phyloP scores from a whole-genome alignment of 2,888 invertebrate species.

The Barypeithes pellucidus region DNA sequence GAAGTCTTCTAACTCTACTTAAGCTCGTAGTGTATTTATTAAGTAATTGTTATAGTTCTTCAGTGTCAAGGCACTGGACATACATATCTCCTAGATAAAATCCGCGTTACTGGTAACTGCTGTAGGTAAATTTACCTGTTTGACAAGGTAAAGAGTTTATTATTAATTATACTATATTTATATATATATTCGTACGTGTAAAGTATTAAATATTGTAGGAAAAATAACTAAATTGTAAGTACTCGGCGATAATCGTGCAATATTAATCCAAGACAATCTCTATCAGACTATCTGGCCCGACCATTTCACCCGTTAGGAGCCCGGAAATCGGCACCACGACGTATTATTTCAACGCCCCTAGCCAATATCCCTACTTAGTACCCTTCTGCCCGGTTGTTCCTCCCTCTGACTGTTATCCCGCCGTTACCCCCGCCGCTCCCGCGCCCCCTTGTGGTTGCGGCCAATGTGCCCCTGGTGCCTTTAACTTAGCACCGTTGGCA shows the following conservation, averaged over 20 bases:
- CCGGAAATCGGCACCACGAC: constrained; percentile 66
- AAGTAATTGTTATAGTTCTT: constrained; percentile 28
- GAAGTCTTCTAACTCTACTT: constrained; percentile 41
- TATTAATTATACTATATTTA: constrained; percentile 15
- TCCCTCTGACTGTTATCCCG: constrained; percentile 60
- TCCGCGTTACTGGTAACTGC: constrained; percentile 25
- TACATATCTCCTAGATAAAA: constrained; percentile 41
- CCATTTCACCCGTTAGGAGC: constrained; percentile 49
- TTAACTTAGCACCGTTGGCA: constrained; percentile 55
- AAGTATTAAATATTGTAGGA: constrained; percentile 20
- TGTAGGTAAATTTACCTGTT: constrained; percentile 23
- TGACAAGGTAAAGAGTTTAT: constrained; percentile 18
- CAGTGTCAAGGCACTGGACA: constrained; percentile 23
- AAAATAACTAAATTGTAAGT: constrained; percentile 52
- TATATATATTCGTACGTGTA: constrained; percentile 8
- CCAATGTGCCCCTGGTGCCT: constrained; percentile 60
- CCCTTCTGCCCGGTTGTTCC: constrained; percentile 68
- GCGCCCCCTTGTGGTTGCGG: constrained; percentile 74
- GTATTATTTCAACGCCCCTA: constrained; percentile 71
- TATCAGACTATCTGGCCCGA: constrained; percentile 44
- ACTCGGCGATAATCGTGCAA: constrained; percentile 67
- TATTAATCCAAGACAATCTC: constrained; percentile 58
- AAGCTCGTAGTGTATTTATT: constrained; percentile 25
- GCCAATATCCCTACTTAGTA: constrained; percentile 71
- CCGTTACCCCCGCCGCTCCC: constrained; percentile 67